Conservation (phyloP, 1,140 invertebrate genomes). For the Brachionus manjavacas region DNA sequence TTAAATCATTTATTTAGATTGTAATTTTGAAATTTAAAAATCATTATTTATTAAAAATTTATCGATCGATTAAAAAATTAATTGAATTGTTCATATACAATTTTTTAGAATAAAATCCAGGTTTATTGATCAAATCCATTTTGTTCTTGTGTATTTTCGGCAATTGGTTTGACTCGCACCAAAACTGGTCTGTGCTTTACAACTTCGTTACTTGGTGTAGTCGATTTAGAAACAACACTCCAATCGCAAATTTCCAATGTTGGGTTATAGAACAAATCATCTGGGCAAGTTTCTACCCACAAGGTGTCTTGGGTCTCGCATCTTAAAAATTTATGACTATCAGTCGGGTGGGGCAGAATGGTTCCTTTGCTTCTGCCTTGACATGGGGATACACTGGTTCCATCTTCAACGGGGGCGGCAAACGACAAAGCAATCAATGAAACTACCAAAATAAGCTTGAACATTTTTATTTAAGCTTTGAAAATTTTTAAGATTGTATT, state of each 20-base stretch:
- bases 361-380: background rate
- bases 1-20: background rate
- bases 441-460: background rate
- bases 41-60: background rate
- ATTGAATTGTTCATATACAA: background rate
- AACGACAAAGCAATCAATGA: slow-evolving; percentile 1
- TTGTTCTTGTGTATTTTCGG: background rate
- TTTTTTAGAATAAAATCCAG: background rate
- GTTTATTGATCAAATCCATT: background rate
- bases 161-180: slow-evolving; percentile 1
- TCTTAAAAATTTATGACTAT: slow-evolving; percentile 34
- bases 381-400: background rate
- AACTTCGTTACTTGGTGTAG: background rate
- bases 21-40: background rate
- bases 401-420: background rate
- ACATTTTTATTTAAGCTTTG: background rate
- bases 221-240: slow-evolving; percentile 5
- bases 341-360: slow-evolving; percentile 6
- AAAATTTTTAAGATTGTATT: background rate
- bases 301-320: slow-evolving; percentile 27
- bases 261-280: slow-evolving; percentile 40
- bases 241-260: background rate
- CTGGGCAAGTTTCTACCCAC: slow-evolving; percentile 39
- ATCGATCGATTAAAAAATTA: background rate
- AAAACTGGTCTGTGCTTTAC: slow-evolving; percentile 29